A percentile compares a stretch with the other conserved stretches of the same genome.
Evolutionary conservation across 2,888 invertebrate species (phyloP).

Genomic region (Hemaris fuciformis): DNA sequence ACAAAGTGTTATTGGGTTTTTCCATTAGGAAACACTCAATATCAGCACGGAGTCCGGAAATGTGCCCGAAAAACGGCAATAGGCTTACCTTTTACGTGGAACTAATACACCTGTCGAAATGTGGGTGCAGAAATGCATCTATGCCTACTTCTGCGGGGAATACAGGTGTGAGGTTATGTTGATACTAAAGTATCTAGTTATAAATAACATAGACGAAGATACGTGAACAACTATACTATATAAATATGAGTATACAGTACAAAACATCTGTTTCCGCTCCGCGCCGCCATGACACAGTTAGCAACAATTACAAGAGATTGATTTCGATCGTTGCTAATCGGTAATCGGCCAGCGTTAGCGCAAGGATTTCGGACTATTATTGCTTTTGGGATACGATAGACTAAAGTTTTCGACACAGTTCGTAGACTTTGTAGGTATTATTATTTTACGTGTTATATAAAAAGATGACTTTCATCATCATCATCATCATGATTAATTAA

Average conservation of each 20-base stretch:
- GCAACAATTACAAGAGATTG: slow-evolving; percentile 12
- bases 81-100: no score
- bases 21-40: no score
- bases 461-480: no score
- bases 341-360: slow-evolving; percentile 4
- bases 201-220: not conserved
- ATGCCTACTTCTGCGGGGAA: no score
- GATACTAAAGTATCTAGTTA: not conserved
- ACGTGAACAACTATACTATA: not conserved
- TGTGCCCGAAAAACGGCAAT: no score
- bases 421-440: not conserved
- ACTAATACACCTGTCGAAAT: no score
- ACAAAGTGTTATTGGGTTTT: no score
- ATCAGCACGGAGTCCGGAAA: no score
- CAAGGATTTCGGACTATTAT: slow-evolving; percentile 11
- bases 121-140: no score
- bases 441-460: not conserved
- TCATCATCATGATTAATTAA: no score
- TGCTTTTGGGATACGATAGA: not conserved
- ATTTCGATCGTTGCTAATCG: slow-evolving; percentile 14
- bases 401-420: not conserved
- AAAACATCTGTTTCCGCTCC: not conserved
- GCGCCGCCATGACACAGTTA: slow-evolving; percentile 12
- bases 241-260: not conserved
- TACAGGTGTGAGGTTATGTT: not conserved